Conservation (phyloP, 2,113 vertebrate species). For the Microcebus griseorufus region DNA sequence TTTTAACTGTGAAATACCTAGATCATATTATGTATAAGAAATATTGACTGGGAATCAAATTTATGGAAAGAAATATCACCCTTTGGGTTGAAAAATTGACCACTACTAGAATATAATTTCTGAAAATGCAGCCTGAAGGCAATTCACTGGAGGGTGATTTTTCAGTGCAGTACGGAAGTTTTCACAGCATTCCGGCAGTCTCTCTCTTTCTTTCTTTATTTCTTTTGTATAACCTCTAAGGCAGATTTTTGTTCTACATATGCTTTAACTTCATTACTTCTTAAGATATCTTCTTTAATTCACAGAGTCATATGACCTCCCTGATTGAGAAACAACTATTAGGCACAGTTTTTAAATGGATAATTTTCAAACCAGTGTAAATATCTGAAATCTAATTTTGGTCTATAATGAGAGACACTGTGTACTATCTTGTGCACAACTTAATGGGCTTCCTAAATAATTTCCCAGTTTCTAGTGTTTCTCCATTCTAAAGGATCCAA, state of each 20-base stretch:
- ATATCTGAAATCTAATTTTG: background rate
- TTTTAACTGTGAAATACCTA: conserved; percentile 69
- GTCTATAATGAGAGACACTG: background rate
- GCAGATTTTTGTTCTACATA: conserved; percentile 49
- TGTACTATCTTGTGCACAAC: background rate
- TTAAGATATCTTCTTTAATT: conserved; percentile 14
- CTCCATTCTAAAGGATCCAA: background rate
- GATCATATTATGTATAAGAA: conserved; percentile 58
- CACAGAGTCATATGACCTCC: background rate
- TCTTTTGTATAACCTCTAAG: background rate
- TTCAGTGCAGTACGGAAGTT: conserved; percentile 65
- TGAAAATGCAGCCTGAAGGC: conserved; percentile 66
- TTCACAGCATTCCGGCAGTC: conserved; percentile 55
- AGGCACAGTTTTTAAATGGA: background rate
- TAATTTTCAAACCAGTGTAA: conserved; percentile 13
- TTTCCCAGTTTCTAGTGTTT: background rate
- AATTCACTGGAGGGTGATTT: conserved; percentile 67
- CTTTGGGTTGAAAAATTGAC: conserved; percentile 73
- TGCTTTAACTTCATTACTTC: background rate
- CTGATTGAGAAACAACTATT: background rate
- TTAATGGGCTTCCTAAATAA: background rate
- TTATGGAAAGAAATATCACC: conserved; percentile 66
- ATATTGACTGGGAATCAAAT: conserved; percentile 69
- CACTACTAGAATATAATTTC: conserved; percentile 71
- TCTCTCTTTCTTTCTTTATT: background rate